These are phyloP conservation scores for Neuroscelio doddi DNA, from an alignment of 2,888 invertebrate species.

Conservation along the genomic window DNA sequence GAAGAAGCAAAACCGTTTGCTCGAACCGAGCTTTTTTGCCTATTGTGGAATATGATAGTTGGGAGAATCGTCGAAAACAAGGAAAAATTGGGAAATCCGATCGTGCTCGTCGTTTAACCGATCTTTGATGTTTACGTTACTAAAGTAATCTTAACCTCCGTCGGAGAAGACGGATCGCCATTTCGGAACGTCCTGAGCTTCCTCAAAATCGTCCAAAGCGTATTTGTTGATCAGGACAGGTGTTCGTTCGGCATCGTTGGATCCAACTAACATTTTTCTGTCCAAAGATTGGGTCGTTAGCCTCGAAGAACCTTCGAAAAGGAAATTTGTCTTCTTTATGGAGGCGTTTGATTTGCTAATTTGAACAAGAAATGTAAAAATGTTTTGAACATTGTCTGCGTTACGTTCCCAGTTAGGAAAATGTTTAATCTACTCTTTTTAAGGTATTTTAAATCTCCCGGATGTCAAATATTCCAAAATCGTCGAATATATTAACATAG, in stretches of 20 bases:
- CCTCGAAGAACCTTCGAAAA: conserved; percentile 64
- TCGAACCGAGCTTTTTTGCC: too few relatives aligned
- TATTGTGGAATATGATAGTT: too few relatives aligned
- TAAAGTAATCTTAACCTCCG: conserved; percentile 27
- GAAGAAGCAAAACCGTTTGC: too few relatives aligned
- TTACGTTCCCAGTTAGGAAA: too few relatives aligned
- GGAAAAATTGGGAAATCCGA: conserved; percentile 49
- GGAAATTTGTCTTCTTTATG: not conserved
- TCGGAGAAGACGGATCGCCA: conserved; percentile 43
- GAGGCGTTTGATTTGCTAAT: too few relatives aligned
- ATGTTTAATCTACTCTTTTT: too few relatives aligned
- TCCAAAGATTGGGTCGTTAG: conserved; percentile 65
- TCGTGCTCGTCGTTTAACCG: conserved; percentile 38
- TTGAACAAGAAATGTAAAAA: too few relatives aligned
- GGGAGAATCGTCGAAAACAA: too few relatives aligned
- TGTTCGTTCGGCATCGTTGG: conserved; percentile 72
- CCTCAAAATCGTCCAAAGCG: conserved; percentile 74
- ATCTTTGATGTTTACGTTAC: conserved; percentile 1
- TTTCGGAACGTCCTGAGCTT: conserved; percentile 37
- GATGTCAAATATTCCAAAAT: too few relatives aligned
- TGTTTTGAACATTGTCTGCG: too few relatives aligned
- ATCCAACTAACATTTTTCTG: conserved; percentile 64
- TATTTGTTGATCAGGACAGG: conserved; percentile 83
- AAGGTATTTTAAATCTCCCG: too few relatives aligned
- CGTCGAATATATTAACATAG: too few relatives aligned